Percentiles rank a stretch among this genome's conserved stretches.
These are phyloP conservation scores for Yasuhikotakia modesta DNA, from an alignment of 2,797 vertebrate species.

Conservation along the genomic window DNA sequence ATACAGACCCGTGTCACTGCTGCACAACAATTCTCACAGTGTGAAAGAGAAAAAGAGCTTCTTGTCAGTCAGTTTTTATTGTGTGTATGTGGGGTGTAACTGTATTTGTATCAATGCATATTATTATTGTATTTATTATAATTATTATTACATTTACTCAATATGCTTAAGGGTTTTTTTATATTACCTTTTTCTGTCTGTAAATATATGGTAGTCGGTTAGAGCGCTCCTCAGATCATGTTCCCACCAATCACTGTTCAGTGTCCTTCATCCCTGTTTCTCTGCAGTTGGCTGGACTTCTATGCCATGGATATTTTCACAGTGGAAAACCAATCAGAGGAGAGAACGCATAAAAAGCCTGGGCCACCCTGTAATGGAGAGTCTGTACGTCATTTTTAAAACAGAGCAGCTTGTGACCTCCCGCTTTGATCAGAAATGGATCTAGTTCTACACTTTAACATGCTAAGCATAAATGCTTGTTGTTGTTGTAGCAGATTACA, in stretches of 20 bases:
- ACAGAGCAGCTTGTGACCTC: slow-evolving; percentile 52
- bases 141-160: slow-evolving; percentile 30
- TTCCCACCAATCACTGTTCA: slow-evolving; percentile 63
- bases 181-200: not conserved
- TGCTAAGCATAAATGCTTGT: not conserved
- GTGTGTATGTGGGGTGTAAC: not conserved
- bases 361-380: slow-evolving; percentile 63
- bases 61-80: not conserved
- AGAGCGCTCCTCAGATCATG: slow-evolving; percentile 60
- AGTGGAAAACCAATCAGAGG: slow-evolving; percentile 65
- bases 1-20: not conserved
- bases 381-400: slow-evolving; percentile 49
- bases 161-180: slow-evolving; percentile 22
- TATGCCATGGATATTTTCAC: slow-evolving; percentile 67
- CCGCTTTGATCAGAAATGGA: slow-evolving; percentile 33
- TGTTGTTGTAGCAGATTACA: not conserved
- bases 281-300: slow-evolving; percentile 69
- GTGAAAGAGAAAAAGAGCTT: slow-evolving; percentile 10
- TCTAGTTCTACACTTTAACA: slow-evolving; percentile 33
- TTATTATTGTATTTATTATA: slow-evolving; percentile 20
- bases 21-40: slow-evolving; percentile 20
- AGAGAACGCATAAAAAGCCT: slow-evolving; percentile 63
- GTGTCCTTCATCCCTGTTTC: slow-evolving; percentile 55
- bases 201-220: slow-evolving; percentile 26
- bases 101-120: slow-evolving; percentile 6